These are phyloP conservation scores for Pithys albifrons DNA, from an alignment of 2,113 vertebrate species.

Conservation along the genomic window DNA sequence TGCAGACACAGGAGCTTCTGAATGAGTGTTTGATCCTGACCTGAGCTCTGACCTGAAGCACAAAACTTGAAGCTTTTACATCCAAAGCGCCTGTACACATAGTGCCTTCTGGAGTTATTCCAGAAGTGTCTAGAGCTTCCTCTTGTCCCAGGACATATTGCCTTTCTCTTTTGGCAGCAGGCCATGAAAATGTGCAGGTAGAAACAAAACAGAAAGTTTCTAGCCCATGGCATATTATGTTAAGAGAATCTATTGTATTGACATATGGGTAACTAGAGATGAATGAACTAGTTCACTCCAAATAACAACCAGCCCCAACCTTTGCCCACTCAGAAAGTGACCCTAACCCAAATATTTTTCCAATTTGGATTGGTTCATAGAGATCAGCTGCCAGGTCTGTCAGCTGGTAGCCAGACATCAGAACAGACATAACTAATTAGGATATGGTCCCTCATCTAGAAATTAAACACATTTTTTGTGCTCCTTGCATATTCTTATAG, in stretches of 20 bases:
- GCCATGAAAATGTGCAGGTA: conserved; percentile 13
- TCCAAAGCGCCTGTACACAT: not conserved
- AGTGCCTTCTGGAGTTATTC: not conserved
- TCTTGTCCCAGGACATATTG: not conserved
- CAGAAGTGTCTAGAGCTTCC: conserved; percentile 19
- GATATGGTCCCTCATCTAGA: conserved; percentile 36
- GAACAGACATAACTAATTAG: conserved; percentile 69
- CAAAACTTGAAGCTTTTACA: not conserved
- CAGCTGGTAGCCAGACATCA: conserved; percentile 68
- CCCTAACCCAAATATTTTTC: conserved; percentile 64
- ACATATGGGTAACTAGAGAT: conserved; percentile 66
- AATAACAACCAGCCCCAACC: conserved; percentile 69
- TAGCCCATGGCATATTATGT: conserved; percentile 4
- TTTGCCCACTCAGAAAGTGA: conserved; percentile 67
- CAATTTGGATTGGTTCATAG: conserved; percentile 61
- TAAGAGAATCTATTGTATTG: conserved; percentile 56
- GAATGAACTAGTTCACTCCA: conserved; percentile 53
- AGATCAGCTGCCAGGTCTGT: conserved; percentile 62
- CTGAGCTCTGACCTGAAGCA: not conserved
- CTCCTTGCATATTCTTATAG: not conserved
- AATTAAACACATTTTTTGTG: conserved; percentile 5
- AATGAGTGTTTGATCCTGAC: not conserved
- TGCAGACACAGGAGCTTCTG: not conserved
- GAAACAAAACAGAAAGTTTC: conserved; percentile 17
- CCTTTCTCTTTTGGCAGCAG: conserved; percentile 21